Conservation (phyloP, 2,797 vertebrate genomes). For the Urosaurus nigricauda region DNA sequence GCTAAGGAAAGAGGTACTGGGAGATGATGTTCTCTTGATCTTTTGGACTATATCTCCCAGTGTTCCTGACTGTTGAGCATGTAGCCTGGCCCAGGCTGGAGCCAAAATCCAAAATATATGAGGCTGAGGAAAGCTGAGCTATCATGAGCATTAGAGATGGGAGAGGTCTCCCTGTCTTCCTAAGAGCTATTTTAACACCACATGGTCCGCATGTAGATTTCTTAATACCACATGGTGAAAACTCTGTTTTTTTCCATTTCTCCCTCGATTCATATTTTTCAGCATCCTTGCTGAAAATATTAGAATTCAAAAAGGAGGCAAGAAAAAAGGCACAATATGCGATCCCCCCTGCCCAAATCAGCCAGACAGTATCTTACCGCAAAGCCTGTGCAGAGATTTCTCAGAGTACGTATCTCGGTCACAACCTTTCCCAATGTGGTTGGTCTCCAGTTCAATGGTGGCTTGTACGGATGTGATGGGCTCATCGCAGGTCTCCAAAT, state of each 20-base stretch:
- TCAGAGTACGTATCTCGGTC: slow-evolving; percentile 98
- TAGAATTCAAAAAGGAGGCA: neutral
- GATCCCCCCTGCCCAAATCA: neutral
- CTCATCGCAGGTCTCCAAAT: slow-evolving; percentile 93
- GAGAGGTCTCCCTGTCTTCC: neutral
- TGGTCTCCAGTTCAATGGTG: slow-evolving; percentile 92
- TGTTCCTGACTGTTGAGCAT: too few species aligned
- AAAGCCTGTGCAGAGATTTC: slow-evolving; percentile 96
- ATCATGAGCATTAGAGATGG: neutral
- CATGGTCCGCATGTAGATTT: neutral
- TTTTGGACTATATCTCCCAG: neutral
- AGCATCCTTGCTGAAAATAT: neutral
- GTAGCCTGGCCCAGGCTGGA: too few species aligned
- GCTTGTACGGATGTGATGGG: slow-evolving; percentile 90
- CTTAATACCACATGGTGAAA: neutral
- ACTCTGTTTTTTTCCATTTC: neutral
- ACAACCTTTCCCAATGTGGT: slow-evolving; percentile 97
- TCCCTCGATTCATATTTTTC: neutral
- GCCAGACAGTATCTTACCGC: slow-evolving; percentile 82
- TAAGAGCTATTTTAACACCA: neutral
- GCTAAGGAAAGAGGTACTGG: too few species aligned
- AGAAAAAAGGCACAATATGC: too few species aligned
- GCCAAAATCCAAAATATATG: too few species aligned
- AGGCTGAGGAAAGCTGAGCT: neutral
- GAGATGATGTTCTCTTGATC: neutral